Percentiles rank a stretch among this genome's conserved stretches.
These are phyloP conservation scores for Tupaia tana DNA, from an alignment of 2,113 vertebrate genomes.

Conservation along the genomic window DNA sequence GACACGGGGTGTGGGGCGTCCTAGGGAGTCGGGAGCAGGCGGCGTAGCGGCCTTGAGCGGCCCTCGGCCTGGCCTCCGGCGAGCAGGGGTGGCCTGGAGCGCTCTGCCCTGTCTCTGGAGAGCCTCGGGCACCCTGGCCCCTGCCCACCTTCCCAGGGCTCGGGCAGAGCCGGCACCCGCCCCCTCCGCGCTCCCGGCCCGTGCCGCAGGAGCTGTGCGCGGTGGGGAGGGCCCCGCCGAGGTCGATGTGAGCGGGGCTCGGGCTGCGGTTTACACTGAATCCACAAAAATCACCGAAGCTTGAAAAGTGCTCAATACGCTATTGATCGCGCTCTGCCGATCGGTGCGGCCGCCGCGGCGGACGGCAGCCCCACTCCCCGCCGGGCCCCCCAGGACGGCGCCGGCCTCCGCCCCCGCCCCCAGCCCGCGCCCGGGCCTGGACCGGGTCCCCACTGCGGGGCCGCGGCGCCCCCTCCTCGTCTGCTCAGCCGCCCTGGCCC, in stretches of 20 bases:
- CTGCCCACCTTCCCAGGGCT: not conserved
- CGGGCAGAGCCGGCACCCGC: too few relatives aligned
- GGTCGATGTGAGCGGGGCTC: slow-evolving; percentile 72
- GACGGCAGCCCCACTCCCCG: too few relatives aligned
- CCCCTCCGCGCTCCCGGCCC: not conserved
- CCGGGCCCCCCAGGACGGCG: too few relatives aligned
- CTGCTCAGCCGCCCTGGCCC: fast-evolving
- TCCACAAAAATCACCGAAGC: slow-evolving; percentile 86
- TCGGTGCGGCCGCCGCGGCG: slow-evolving; percentile 80
- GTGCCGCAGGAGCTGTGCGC: slow-evolving; percentile 31
- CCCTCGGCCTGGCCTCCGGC: too few relatives aligned
- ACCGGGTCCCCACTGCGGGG: too few relatives aligned
- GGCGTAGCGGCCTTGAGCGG: too few relatives aligned
- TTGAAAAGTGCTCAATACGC: slow-evolving; percentile 88
- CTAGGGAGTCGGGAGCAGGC: too few relatives aligned
- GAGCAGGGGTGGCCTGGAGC: not conserved
- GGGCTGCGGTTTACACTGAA: slow-evolving; percentile 83
- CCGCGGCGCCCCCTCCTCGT: not conserved
- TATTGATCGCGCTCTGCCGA: slow-evolving; percentile 87
- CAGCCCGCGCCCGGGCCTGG: too few relatives aligned
- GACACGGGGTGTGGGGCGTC: too few relatives aligned
- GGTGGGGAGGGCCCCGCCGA: slow-evolving; percentile 1
- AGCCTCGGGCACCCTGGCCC: too few relatives aligned
- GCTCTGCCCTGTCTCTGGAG: not conserved
- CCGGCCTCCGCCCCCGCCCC: too few relatives aligned